phyloP scores from a whole-genome alignment of 1,140 invertebrate species.

The fruit fly (Drosophila melanogaster) region Release_6_plus_ISO1_MT NT_033777.3:20741501-20742000 shows the following conservation, averaged over 20 bases:
- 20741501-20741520: conserved; percentile 28
- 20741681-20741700: conserved; percentile 65
- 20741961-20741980: conserved; percentile 27
- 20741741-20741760: conserved; percentile 58
- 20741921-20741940: conserved; percentile 25
- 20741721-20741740: conserved; percentile 26
- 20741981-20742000: conserved; percentile 34
- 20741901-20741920: conserved; percentile 24
- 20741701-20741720: conserved; percentile 12
- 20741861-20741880: conserved; percentile 61
- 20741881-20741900: conserved; percentile 52
- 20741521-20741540: conserved; percentile 26
- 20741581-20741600: conserved; percentile 7
- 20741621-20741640: conserved; percentile 9
- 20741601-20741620: not conserved
- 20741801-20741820: conserved; percentile 79
- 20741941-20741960: conserved; percentile 20
- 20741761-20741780: conserved; percentile 8
- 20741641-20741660: conserved; percentile 23
- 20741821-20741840: conserved; percentile 57
- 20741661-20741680: conserved; percentile 74
- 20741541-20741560: conserved; percentile 53
- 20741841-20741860: conserved; percentile 6
- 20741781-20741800: conserved; percentile 61
- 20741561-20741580: conserved; percentile 50